Evolutionary conservation across 2,113 vertebrate genomes (phyloP).

Genomic region (Campylorhamphus procurvoides): DNA sequence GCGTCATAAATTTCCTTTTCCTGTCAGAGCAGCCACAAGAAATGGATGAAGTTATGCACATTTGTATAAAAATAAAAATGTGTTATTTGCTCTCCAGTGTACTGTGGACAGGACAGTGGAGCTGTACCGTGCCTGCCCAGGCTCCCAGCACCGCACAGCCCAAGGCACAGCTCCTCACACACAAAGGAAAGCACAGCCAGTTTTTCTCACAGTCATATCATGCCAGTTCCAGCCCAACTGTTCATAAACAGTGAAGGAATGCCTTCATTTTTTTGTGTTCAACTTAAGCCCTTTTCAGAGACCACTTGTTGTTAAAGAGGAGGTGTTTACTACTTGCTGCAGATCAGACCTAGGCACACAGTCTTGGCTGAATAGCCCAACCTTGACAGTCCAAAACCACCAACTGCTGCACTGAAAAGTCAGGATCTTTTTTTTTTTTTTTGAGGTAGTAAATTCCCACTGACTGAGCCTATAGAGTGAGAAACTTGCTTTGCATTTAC

Average conservation of each 20-base stretch:
- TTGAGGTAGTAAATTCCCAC: neutral
- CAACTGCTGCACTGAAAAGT: neutral
- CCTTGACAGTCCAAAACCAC: neutral
- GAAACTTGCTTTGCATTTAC: neutral
- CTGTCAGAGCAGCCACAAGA: constrained; percentile 59
- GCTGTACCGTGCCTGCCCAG: neutral
- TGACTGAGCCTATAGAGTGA: neutral
- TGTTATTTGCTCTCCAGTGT: constrained; percentile 23
- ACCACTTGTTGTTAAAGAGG: neutral
- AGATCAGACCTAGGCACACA: neutral
- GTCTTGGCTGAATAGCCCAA: neutral
- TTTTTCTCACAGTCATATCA: neutral
- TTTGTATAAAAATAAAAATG: constrained; percentile 71
- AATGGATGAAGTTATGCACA: constrained; percentile 63
- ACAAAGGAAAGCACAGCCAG: neutral
- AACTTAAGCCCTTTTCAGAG: neutral
- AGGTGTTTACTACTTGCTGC: neutral
- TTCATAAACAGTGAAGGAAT: neutral
- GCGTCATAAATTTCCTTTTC: constrained; percentile 69
- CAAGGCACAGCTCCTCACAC: neutral
- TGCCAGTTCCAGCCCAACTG: neutral
- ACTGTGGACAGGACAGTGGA: neutral
- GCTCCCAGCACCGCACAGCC: neutral
- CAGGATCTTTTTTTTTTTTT: neutral
- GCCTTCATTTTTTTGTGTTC: neutral